Evolutionary conservation across 2,888 invertebrate species (phyloP).

Genomic region (Drosophila anomalata): DNA sequence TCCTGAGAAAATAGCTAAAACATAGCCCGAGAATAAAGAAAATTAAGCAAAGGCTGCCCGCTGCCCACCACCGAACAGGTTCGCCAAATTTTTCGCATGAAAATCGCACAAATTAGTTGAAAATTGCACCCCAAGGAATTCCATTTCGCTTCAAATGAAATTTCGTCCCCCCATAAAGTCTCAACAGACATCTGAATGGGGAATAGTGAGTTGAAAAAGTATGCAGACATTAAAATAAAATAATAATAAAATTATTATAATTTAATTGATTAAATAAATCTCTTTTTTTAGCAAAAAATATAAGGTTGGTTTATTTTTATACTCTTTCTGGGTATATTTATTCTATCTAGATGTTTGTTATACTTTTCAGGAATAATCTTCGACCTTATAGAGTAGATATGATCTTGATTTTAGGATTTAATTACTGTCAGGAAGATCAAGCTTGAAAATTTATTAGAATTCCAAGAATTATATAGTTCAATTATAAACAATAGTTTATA

Average conservation of each 20-base stretch:
- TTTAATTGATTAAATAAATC: not conserved
- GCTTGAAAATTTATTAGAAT: too few relatives aligned
- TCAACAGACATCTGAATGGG: constrained; percentile 22
- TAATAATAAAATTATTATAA: not conserved
- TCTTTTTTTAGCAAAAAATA: too few relatives aligned
- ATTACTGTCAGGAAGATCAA: too few relatives aligned
- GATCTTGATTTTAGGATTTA: too few relatives aligned
- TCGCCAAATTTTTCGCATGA: constrained; percentile 35
- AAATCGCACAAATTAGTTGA: constrained; percentile 50
- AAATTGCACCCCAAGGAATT: constrained; percentile 58
- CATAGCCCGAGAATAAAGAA: constrained; percentile 39
- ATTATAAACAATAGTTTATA: too few relatives aligned
- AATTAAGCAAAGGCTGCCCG: constrained; percentile 41
- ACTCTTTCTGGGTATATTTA: too few relatives aligned
- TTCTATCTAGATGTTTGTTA: too few relatives aligned
- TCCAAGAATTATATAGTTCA: too few relatives aligned
- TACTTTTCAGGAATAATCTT: too few relatives aligned
- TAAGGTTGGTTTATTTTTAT: too few relatives aligned
- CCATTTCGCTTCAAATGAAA: constrained; percentile 42
- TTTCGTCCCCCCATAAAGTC: constrained; percentile 41
- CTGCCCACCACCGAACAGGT: constrained; percentile 21
- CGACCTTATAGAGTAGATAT: too few relatives aligned
- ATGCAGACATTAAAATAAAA: not conserved
- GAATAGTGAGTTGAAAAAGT: constrained; percentile 22
- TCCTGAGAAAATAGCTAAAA: constrained; percentile 62